A percentile compares a stretch with the other conserved stretches of the same genome.
These are phyloP conservation scores for Muscina levida DNA, from an alignment of 2,888 invertebrate species.

Conservation along the genomic window DNA sequence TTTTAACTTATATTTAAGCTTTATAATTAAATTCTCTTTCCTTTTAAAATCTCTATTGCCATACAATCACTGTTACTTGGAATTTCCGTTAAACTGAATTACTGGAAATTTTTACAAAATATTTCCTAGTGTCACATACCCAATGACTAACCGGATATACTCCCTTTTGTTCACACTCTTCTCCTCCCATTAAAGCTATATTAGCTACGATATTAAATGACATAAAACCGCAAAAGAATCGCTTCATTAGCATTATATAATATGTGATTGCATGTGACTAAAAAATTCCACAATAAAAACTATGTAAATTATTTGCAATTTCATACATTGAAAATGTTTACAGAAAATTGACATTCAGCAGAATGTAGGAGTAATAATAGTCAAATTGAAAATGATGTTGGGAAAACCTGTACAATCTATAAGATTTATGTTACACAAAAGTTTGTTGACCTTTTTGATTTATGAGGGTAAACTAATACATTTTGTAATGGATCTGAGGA, in stretches of 20 bases:
- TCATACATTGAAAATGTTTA: neutral
- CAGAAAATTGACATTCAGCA: neutral
- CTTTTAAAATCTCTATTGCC: too few species aligned
- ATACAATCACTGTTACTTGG: too few species aligned
- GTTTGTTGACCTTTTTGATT: conserved; percentile 14
- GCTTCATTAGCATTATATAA: conserved; percentile 13
- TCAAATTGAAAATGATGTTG: too few species aligned
- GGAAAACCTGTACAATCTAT: conserved; percentile 2
- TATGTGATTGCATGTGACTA: neutral
- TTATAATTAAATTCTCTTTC: too few species aligned
- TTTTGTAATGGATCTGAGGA: neutral
- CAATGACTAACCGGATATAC: too few species aligned
- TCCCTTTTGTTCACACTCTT: too few species aligned
- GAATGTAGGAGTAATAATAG: neutral
- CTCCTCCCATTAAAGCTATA: too few species aligned
- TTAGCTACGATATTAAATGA: conserved; percentile 1
- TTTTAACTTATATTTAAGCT: too few species aligned
- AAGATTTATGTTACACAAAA: conserved; percentile 18
- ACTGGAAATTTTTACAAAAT: too few species aligned
- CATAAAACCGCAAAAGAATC: neutral
- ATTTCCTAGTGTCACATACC: too few species aligned
- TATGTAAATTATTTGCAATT: neutral
- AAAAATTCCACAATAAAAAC: neutral
- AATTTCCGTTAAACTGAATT: too few species aligned
- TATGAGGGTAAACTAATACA: neutral